Base-by-base conservation (phyloP, 2,888 invertebrate species). In the Fragum sueziense region DNA sequence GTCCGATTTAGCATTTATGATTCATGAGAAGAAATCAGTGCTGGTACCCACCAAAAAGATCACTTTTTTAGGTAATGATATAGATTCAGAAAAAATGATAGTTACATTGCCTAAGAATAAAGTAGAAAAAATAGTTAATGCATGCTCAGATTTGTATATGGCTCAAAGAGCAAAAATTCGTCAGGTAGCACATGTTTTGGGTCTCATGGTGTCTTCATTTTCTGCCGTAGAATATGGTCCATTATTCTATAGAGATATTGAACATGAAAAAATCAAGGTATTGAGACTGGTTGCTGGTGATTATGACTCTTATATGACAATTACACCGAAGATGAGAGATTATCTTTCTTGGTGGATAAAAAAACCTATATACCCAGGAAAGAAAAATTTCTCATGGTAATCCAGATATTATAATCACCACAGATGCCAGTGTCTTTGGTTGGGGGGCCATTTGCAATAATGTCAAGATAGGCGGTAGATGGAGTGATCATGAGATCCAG, bases 331-430 rank as follows among this genome's bases (percentile, higher is more conserved):
- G 47, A 68, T 68, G 41, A 68, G 25, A 31, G 25, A 51, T 14
- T 27, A 69, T 22, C 20, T 69, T 20, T 69, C 52, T n/a, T 74
- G 74, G 74, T 67, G 74, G 74, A 74, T 74, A 17, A 22, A 37
- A 33, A n/a, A 52, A 74, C 33, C 25, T 74, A 1, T 20, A 20
- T 4, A 52, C 31, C 6, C 37, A 37, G 33, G 22, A 33, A 20
- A 67, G 29, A 74, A 25, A 25, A 31, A 68, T 70, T 2, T 65
- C 51, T 27, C 65, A 70, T 65, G 76, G 70, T 11, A 25, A 41
- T 25, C 76, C 70, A 20, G 22, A 62, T 7, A 25, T 76, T 2
- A 33, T 70, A 22, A 47, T 76, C 34, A 57, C 37, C 14, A 52
- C 76, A 25, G 76, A 76, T 76, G 51, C 70, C 1, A 68, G 69